These are phyloP conservation scores for Ceratotherium simum DNA, from an alignment of 2,113 vertebrate species.

Conservation along the genomic window DNA sequence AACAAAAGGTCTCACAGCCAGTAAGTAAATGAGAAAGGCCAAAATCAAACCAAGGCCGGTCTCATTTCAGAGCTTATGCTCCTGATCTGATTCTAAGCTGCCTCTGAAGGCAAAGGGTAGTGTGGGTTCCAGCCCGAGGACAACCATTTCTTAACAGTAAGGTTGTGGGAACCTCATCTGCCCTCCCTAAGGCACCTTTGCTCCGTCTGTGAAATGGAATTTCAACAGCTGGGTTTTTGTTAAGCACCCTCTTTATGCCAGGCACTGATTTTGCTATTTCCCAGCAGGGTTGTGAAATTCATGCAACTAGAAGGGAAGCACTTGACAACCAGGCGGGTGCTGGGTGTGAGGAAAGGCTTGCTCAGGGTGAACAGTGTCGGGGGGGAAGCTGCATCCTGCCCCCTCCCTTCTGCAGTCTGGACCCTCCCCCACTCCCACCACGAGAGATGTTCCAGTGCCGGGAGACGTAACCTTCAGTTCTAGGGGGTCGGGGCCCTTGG, in stretches of 20 bases:
- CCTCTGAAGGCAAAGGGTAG: background rate
- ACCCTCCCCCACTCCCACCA: accelerated
- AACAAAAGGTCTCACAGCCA: background rate
- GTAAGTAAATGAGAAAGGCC: background rate
- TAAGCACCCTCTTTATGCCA: background rate
- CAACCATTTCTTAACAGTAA: background rate
- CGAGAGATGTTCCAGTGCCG: background rate
- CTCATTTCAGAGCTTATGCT: background rate
- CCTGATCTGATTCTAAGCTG: background rate
- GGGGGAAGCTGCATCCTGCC: background rate
- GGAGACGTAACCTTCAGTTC: too few species aligned
- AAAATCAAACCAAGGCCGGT: background rate
- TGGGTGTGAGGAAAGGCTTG: background rate
- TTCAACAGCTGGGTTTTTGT: background rate
- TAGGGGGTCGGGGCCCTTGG: background rate
- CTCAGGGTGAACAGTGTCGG: too few species aligned
- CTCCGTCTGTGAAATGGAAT: background rate
- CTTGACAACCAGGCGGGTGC: background rate
- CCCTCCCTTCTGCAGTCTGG: too few species aligned
- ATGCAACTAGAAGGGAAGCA: background rate
- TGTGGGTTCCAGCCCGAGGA: background rate
- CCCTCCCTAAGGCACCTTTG: background rate
- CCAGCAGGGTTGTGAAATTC: background rate
- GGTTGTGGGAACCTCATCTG: background rate
- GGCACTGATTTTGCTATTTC: background rate